Conservation (phyloP, 2,888 invertebrate species). For the Tetropium fuscum region DNA sequence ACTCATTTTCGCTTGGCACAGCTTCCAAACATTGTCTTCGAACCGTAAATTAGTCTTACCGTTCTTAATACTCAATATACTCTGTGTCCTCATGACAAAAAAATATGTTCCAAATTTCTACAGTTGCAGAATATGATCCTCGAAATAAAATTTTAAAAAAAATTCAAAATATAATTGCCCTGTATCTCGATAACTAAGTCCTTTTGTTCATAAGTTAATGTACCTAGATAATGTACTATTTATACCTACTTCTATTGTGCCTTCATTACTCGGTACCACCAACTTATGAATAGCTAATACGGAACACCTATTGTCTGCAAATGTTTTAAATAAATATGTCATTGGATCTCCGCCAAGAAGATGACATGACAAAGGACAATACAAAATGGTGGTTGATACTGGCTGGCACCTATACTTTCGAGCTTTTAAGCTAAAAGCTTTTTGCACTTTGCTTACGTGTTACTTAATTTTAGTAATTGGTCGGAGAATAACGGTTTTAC, state of each 20-base stretch:
- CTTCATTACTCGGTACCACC: not conserved
- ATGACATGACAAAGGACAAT: constrained; percentile 45
- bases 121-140: too few species aligned
- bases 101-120: too few species aligned
- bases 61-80: too few species aligned
- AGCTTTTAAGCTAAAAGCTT: constrained; percentile 63
- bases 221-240: too few species aligned
- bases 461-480: constrained; percentile 56
- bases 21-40: too few species aligned
- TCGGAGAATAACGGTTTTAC: constrained; percentile 47
- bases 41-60: too few species aligned
- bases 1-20: too few species aligned
- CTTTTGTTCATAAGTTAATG: too few species aligned
- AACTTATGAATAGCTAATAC: not conserved
- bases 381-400: constrained; percentile 58
- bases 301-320: constrained; percentile 17
- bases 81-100: too few species aligned
- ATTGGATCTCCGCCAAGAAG: constrained; percentile 40
- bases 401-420: constrained; percentile 56
- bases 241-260: constrained; percentile 1
- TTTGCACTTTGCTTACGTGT: constrained; percentile 56
- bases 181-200: too few species aligned
- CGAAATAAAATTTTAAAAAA: too few species aligned
- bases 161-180: too few species aligned
- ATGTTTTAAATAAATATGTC: constrained; percentile 42